phyloP scores from a whole-genome alignment of 2,888 invertebrate species.

The Blomia tropicalis region DNA sequence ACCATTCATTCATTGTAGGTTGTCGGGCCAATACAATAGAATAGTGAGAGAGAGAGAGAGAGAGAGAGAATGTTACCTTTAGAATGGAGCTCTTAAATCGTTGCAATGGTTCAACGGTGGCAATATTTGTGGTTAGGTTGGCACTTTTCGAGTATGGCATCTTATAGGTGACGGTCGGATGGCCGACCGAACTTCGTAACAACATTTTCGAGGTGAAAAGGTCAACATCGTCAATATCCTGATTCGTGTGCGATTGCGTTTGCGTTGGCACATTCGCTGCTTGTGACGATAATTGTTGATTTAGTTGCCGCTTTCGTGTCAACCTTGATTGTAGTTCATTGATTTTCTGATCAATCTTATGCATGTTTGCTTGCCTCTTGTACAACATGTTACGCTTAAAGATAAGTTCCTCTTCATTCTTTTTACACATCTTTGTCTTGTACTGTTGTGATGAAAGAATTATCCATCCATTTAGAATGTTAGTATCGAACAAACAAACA shows the following conservation, averaged over 20 bases:
- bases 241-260: too few species aligned
- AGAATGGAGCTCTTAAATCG: conserved; percentile 25
- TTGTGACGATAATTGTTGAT: conserved; percentile 45
- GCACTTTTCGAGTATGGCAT: conserved; percentile 26
- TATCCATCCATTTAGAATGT: background rate
- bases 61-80: background rate
- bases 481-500: conserved; percentile 7
- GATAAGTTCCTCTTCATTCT: conserved; percentile 74
- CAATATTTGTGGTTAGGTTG: conserved; percentile 34
- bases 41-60: too few species aligned
- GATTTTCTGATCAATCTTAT: conserved; percentile 77
- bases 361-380: conserved; percentile 75
- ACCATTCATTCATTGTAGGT: too few species aligned
- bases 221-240: background rate
- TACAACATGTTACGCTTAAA: conserved; percentile 73
- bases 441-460: conserved; percentile 48
- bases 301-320: conserved; percentile 68
- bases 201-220: background rate
- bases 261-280: background rate
- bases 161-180: conserved; percentile 2
- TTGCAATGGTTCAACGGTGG: conserved; percentile 38
- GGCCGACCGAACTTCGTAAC: conserved; percentile 22
- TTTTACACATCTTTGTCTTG: conserved; percentile 85
- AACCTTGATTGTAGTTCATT: conserved; percentile 80
- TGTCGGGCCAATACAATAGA: too few species aligned